Base-by-base conservation (phyloP, 1,140 invertebrate genomes). In the Cyclina sinensis region DNA sequence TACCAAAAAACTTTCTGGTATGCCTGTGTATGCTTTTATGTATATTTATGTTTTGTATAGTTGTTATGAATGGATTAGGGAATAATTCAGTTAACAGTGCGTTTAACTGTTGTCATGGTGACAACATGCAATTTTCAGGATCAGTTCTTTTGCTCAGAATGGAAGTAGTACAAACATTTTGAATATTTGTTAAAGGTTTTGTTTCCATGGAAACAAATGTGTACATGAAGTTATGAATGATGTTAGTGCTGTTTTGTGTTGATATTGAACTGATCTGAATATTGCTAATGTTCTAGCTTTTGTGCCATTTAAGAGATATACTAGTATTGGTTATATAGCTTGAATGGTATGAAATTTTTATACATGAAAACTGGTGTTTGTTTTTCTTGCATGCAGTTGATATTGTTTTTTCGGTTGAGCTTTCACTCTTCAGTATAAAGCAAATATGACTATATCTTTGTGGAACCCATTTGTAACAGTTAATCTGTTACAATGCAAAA, bases 261-360 rank as follows among this genome's bases (percentile, higher is more conserved):
- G n/a, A 62, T 24, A 39, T 59, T 18, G 32, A 39, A 81, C 74
- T 78, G 74, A 54, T 51, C 74, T 78, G 74, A 54, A 78, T 78
- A 78, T 78, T 78, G 74, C 74, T 30, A 16, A 78, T 35, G 35
- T 48, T 78, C 74, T 7, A 32, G 32, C 54, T 9, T 78, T 35
- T 78, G 48, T 78, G 32, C 74, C 32, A 27, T 78, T 51, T 54
- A 78, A 78, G 74, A 9, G 46, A 78, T 51, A 35, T 78, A 43
- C 35, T 54, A 27, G 48, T 78, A 43, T 54, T 54, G 46, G 48
- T 78, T 57, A 35, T 51, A 78, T 35, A 78, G 54, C 43, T 35
- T 51, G 32, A 78, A 70, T 70, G 65, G 65, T 70, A 70, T 70
- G 37, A 70, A 70, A 37, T 24, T 70, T 70, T 70, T 70, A 70